phyloP scores from a whole-genome alignment of 2,797 vertebrate species.

The Oreochromis grahami region DNA sequence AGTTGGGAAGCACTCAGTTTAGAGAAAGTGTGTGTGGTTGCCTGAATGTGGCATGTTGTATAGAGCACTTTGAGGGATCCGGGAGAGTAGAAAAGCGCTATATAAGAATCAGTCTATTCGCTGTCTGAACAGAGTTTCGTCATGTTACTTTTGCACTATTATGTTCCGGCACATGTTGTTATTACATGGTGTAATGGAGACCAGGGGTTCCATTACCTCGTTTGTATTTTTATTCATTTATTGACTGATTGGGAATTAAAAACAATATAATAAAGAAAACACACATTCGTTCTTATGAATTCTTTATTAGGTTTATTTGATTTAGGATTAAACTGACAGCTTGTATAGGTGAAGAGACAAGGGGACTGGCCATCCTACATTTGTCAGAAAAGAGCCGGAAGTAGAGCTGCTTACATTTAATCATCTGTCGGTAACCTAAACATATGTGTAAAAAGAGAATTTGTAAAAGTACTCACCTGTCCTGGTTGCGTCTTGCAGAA shows the following conservation, averaged over 20 bases:
- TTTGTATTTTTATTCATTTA: neutral
- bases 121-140: too few species aligned
- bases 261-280: neutral
- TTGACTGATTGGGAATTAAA: neutral
- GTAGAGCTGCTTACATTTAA: too few species aligned
- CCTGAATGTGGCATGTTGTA: too few species aligned
- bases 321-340: neutral
- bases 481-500: too few species aligned
- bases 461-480: too few species aligned
- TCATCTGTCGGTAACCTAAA: too few species aligned
- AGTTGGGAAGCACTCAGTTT: too few species aligned
- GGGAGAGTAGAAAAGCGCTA: too few species aligned
- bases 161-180: neutral
- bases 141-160: neutral
- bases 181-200: neutral
- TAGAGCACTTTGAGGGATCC: too few species aligned
- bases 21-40: too few species aligned
- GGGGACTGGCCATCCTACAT: neutral
- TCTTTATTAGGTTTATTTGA: neutral
- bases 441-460: too few species aligned
- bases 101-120: too few species aligned
- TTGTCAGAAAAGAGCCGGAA: neutral
- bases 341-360: neutral
- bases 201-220: neutral
- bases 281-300: neutral